Conservation (phyloP, 1,140 invertebrate genomes). For the Dreissena rostriformis region DNA sequence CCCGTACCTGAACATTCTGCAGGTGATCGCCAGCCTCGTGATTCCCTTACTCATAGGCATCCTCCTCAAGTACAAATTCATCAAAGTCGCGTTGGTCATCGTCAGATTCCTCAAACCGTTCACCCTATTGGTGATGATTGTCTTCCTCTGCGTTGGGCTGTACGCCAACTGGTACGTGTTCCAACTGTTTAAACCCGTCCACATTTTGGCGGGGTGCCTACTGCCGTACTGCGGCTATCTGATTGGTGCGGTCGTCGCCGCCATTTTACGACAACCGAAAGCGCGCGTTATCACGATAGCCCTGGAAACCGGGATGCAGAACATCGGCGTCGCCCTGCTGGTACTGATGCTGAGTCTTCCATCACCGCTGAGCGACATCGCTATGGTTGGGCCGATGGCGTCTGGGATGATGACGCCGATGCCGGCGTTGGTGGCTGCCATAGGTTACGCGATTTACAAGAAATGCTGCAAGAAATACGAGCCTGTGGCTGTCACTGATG, state of each 20-base stretch:
- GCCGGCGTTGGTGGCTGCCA: conserved; percentile 84
- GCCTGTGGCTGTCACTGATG: too few species aligned
- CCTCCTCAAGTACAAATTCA: conserved; percentile 82
- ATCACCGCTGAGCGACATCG: conserved; percentile 79
- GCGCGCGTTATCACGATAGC: conserved; percentile 80
- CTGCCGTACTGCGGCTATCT: conserved; percentile 94
- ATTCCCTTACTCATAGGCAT: conserved; percentile 91
- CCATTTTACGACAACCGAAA: conserved; percentile 58
- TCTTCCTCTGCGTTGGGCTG: conserved; percentile 94
- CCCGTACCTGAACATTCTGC: conserved; percentile 90
- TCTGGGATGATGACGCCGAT: conserved; percentile 96
- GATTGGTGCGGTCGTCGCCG: conserved; percentile 83
- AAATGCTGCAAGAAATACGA: conserved; percentile 28
- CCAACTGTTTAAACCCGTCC: conserved; percentile 85
- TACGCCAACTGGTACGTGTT: conserved; percentile 96
- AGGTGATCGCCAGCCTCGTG: conserved; percentile 89
- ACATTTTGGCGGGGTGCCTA: conserved; percentile 90
- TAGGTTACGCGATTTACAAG: conserved; percentile 7
- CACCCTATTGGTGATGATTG: conserved; percentile 90
- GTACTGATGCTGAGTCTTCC: conserved; percentile 79
- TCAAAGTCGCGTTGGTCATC: conserved; percentile 74
- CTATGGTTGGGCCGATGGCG: conserved; percentile 75
- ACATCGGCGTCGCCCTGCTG: conserved; percentile 80
- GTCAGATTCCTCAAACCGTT: conserved; percentile 84
- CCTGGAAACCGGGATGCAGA: conserved; percentile 83